These are phyloP conservation scores for Uloborus diversus DNA, from an alignment of 1,140 invertebrate genomes.

Conservation along the genomic window DNA sequence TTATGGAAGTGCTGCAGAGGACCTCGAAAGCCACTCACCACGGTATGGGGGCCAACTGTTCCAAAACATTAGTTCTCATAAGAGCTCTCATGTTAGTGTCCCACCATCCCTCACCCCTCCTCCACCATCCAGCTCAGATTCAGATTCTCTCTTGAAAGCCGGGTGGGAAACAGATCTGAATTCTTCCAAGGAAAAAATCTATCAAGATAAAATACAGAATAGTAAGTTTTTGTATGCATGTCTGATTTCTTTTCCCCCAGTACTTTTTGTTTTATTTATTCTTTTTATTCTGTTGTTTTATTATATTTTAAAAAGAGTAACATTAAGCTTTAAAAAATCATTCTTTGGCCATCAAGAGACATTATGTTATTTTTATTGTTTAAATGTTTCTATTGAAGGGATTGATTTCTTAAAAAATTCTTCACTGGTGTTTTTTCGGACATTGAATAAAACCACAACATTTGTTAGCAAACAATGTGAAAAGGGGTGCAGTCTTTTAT, in stretches of 20 bases:
- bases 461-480: no score
- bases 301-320: not conserved
- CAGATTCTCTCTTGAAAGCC: constrained; percentile 46
- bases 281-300: not conserved
- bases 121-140: constrained; percentile 53
- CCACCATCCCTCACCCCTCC: constrained; percentile 65
- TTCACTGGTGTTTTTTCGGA: no score
- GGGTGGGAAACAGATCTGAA: constrained; percentile 63
- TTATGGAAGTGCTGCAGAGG: constrained; percentile 91
- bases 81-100: constrained; percentile 62
- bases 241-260: not conserved
- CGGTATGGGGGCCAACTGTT: constrained; percentile 76
- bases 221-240: constrained; percentile 67
- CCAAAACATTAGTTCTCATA: constrained; percentile 62
- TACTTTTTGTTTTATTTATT: not conserved
- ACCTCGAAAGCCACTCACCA: constrained; percentile 83
- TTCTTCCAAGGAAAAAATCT: constrained; percentile 52
- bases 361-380: no score
- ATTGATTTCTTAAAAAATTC: no score
- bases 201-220: constrained; percentile 82
- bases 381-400: no score
- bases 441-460: no score
- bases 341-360: no score
- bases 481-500: no score
- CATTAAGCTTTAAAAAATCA: no score